Conservation (phyloP, 2,113 vertebrate species). For the Cynopterus brachyotis region DNA sequence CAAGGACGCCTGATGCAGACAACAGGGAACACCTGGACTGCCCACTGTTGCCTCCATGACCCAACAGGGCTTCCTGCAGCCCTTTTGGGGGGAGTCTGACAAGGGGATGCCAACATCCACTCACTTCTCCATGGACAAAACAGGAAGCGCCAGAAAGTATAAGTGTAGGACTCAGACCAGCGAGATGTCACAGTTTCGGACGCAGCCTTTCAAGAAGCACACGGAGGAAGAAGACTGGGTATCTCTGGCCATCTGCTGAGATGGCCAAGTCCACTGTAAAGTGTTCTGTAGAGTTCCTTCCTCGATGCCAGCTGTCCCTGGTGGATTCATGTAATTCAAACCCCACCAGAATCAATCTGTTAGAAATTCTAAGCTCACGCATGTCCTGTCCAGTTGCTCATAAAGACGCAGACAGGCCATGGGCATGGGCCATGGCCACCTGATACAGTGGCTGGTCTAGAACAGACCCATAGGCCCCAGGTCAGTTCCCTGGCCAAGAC, state of each 20-base stretch:
- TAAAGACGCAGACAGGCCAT: neutral
- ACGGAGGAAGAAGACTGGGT: neutral
- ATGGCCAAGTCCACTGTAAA: neutral
- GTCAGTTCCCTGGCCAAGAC: neutral
- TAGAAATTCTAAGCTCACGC: neutral
- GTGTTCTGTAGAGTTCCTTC: neutral
- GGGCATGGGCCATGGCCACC: neutral
- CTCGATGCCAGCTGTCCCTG: neutral
- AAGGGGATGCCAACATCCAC: neutral
- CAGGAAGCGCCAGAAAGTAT: neutral
- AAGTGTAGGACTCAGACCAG: neutral
- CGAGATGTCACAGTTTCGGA: neutral
- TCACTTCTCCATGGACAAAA: neutral
- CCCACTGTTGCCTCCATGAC: neutral
- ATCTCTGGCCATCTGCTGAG: neutral
- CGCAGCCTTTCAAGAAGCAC: neutral
- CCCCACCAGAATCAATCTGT: slow-evolving; percentile 6
- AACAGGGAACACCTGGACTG: neutral
- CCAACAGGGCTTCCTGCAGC: neutral
- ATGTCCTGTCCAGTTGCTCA: neutral
- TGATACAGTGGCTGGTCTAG: neutral
- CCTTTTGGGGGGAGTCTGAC: neutral
- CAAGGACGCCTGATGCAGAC: neutral
- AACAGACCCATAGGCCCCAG: neutral
- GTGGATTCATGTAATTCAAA: slow-evolving; percentile 59